A percentile compares a stretch with the other conserved stretches of the same genome.
These are phyloP conservation scores for Xiphorhynchus erythropygius DNA, from an alignment of 2,797 vertebrate species.

Conservation along the genomic window DNA sequence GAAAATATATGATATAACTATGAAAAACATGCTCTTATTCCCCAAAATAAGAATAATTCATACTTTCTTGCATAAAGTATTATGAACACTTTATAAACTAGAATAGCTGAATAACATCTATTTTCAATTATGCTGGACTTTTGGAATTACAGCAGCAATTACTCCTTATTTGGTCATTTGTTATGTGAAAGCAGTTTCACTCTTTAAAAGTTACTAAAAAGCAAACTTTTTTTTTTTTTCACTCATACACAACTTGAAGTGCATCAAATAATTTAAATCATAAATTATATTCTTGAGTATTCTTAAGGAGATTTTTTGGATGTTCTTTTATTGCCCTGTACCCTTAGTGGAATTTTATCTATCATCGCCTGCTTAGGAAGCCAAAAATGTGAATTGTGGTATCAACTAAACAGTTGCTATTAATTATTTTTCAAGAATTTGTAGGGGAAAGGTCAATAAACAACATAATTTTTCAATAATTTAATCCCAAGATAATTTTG, in stretches of 20 bases:
- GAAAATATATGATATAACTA: not conserved
- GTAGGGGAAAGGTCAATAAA: not conserved
- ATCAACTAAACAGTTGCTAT: not conserved
- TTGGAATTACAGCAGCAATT: not conserved
- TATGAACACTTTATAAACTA: not conserved
- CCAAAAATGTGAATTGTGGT: not conserved
- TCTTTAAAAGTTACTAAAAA: not conserved
- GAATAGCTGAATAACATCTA: not conserved
- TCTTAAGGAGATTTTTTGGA: not conserved
- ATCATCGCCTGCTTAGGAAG: not conserved
- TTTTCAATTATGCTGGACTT: not conserved
- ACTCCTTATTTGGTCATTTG: not conserved
- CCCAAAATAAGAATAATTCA: not conserved
- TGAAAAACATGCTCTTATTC: not conserved
- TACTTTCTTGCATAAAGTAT: not conserved
- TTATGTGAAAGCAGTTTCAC: constrained; percentile 7
- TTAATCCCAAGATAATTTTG: not conserved
- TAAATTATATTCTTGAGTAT: not conserved
- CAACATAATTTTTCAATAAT: constrained; percentile 15
- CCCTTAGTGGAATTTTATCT: constrained; percentile 13
- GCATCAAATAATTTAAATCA: not conserved
- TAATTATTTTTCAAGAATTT: not conserved
- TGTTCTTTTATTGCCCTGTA: not conserved
- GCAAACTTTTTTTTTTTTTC: no score
- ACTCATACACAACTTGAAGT: not conserved